A percentile compares a stretch with the other conserved stretches of the same genome.
Evolutionary conservation across 2,113 vertebrate species (phyloP).

Genomic region (Malurus alboscapulatus): DNA sequence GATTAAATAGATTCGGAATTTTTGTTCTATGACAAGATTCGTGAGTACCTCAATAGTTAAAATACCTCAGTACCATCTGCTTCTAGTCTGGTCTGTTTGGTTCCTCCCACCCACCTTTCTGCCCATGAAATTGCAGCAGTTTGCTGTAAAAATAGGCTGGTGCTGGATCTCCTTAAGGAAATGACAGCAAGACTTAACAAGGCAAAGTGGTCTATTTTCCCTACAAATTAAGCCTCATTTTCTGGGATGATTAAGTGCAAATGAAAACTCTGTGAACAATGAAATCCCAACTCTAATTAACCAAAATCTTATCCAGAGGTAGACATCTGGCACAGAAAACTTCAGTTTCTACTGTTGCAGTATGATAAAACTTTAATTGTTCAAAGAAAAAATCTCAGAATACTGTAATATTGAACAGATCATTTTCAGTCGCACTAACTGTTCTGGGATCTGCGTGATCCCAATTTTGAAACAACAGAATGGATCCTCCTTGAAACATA

Average conservation of each 20-base stretch:
- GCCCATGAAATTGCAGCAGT: background rate
- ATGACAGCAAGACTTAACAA: background rate
- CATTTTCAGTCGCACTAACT: background rate
- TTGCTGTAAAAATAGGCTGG: background rate
- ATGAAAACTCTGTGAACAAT: background rate
- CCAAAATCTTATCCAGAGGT: background rate
- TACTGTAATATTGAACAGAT: background rate
- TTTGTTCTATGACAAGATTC: background rate
- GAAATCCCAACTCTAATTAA: background rate
- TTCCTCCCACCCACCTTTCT: background rate
- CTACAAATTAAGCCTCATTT: constrained; percentile 21
- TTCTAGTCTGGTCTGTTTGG: background rate
- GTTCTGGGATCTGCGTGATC: background rate
- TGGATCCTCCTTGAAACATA: background rate
- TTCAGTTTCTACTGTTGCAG: background rate
- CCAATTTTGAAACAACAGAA: background rate
- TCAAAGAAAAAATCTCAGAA: background rate
- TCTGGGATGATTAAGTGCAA: constrained; percentile 15
- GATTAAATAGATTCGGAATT: background rate
- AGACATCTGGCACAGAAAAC: background rate
- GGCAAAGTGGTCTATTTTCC: background rate
- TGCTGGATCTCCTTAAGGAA: background rate
- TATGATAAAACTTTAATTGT: background rate
- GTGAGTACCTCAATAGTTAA: background rate
- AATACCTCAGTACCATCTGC: background rate